phyloP scores from a whole-genome alignment of 2,888 invertebrate genomes.

The Drosophila quinaria region DNA sequence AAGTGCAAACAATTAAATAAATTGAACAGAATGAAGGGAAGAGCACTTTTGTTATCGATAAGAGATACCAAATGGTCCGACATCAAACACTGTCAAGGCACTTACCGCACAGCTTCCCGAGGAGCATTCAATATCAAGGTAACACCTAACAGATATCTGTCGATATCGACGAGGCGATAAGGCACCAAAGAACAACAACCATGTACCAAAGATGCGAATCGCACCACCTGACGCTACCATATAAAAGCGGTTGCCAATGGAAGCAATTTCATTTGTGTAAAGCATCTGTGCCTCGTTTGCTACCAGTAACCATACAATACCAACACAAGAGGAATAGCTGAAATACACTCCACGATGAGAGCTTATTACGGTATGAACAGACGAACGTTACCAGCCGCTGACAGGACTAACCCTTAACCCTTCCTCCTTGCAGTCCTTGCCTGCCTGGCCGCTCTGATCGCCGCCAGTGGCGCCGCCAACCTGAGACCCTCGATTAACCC shows the following conservation, averaged over 20 bases:
- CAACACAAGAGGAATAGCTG: slow-evolving; percentile 41
- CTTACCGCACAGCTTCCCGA: slow-evolving; percentile 41
- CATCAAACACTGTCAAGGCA: slow-evolving; percentile 48
- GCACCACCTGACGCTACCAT: slow-evolving; percentile 31
- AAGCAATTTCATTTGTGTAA: slow-evolving; percentile 55
- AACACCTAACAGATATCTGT: slow-evolving; percentile 28
- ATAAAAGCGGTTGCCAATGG: slow-evolving; percentile 54
- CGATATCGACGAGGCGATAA: slow-evolving; percentile 49
- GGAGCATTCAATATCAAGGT: slow-evolving; percentile 52
- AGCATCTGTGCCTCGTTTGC: slow-evolving; percentile 39
- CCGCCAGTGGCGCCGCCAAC: slow-evolving; percentile 60
- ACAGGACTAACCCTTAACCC: slow-evolving; percentile 19
- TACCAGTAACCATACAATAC: slow-evolving; percentile 6
- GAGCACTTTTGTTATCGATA: slow-evolving; percentile 14
- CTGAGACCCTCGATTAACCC: slow-evolving; percentile 44
- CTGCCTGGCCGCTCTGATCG: slow-evolving; percentile 51
- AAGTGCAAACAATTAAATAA: slow-evolving; percentile 65
- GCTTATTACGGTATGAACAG: slow-evolving; percentile 51
- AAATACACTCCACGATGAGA: slow-evolving; percentile 49
- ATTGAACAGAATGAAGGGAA: slow-evolving; percentile 37
- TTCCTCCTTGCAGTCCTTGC: slow-evolving; percentile 45
- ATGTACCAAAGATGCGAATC: slow-evolving; percentile 22
- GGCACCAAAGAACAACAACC: slow-evolving; percentile 11
- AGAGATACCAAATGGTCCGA: slow-evolving; percentile 41
- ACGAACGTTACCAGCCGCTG: background rate